Base-by-base conservation (phyloP, 2,888 invertebrate species). In the Pyrochroa serraticornis region DNA sequence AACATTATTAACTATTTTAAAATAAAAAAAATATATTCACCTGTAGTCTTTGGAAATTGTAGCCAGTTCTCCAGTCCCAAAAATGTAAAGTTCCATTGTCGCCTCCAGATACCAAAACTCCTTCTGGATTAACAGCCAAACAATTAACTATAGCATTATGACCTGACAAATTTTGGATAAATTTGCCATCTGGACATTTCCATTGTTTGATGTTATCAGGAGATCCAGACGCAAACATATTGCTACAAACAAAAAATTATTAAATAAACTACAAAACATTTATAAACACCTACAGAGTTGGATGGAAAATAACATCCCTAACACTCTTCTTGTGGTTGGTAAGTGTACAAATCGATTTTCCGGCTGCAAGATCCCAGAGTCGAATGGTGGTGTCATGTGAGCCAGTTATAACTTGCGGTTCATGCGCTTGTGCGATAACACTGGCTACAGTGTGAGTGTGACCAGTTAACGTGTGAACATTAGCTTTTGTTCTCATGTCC, bases 11-110 rank as follows among this genome's bases (percentile, higher is more conserved):
- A 12, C 12, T 31, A 46, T 33, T 45, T 37, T 6, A 12, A 53
- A 14, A 12, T 49, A 10, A 8, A 33, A 1, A 13, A 36, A 35
- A 31, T n/a, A 22, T n/a, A 9, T 8, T 36, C 9, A 36, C 41
- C 34, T 92, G 92, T 59, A 92, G 81, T 56, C 93, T 83, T 80
- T 99, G 99, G 82, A 98, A 99, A 81, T 99, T 99, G 75, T 98
- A 98, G 0, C 98, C 99, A 0, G 97, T 97, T 71, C 94, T 85
- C 98, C 98, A 99, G 78, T 99, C 99, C 98, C 98, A 99, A 72
- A 94, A 91, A 78, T 93, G 90, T 84, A 99, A 85, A 0, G 97
- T 95, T 0, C 99, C 99, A 76, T 99, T 99, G 77, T 99, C 98
- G 13, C 95, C 98, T 2, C 97, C 99, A 3, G 97, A 98, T 1